phyloP scores from a whole-genome alignment of 2,113 vertebrate genomes.

The Hippocampus mohnikei region DNA sequence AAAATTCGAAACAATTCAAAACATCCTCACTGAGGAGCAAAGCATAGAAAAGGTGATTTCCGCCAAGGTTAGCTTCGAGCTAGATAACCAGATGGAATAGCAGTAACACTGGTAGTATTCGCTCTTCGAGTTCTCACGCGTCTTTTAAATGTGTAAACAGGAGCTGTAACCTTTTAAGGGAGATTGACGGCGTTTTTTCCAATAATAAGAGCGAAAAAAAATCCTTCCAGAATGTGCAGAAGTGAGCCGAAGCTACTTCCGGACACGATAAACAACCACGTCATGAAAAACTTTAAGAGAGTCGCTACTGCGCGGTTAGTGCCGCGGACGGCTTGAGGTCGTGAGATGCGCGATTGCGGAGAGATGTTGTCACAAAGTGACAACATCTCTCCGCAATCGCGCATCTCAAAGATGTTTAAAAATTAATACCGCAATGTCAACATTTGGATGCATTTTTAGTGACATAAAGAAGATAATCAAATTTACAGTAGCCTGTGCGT shows the following conservation, averaged over 20 bases:
- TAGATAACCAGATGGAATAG: conserved; percentile 6
- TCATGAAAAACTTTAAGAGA: conserved; percentile 19
- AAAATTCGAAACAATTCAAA: neutral
- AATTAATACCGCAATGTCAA: neutral
- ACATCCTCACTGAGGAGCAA: no score
- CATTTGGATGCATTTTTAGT: neutral
- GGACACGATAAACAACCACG: conserved; percentile 45
- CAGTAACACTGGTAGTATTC: neutral
- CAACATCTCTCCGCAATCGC: no score
- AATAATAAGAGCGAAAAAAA: neutral
- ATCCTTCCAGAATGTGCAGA: neutral
- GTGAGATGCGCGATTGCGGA: neutral
- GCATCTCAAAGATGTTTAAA: neutral
- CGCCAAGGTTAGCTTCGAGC: conserved; percentile 1
- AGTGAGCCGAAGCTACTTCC: conserved; percentile 36
- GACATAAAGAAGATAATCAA: neutral
- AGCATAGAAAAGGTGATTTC: neutral
- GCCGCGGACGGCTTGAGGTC: neutral
- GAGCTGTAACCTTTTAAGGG: no score
- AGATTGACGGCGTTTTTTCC: neutral
- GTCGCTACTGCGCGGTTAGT: conserved; percentile 12
- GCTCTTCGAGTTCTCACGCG: conserved; percentile 2
- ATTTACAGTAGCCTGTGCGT: neutral
- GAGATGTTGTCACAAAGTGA: neutral
- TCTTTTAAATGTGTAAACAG: neutral